A percentile compares a stretch with the other conserved stretches of the same genome.
Evolutionary conservation across 1,140 invertebrate genomes (phyloP).

Genomic region (Drosophila littoralis): DNA sequence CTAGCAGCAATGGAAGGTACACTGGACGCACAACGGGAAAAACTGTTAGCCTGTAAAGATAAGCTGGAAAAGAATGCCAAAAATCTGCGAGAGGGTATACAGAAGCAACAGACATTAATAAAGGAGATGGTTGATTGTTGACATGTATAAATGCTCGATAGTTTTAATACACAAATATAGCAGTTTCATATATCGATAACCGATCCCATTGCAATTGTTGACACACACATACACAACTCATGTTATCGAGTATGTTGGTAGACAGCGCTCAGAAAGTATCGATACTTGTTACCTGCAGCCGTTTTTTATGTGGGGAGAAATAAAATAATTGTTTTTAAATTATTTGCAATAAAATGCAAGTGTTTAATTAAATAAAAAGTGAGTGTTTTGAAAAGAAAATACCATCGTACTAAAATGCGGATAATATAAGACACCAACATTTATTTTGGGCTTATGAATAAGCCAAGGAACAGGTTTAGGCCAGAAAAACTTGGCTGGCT

Average conservation of each 20-base stretch:
- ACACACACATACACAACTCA: slow-evolving; percentile 7
- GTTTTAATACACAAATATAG: background rate
- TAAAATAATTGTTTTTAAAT: slow-evolving; percentile 53
- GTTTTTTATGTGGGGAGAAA: slow-evolving; percentile 50
- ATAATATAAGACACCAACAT: slow-evolving; percentile 9
- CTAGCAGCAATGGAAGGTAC: slow-evolving; percentile 36
- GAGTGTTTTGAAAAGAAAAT: slow-evolving; percentile 23
- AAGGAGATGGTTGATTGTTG: slow-evolving; percentile 46
- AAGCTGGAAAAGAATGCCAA: slow-evolving; percentile 56
- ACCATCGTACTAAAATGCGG: slow-evolving; percentile 19
- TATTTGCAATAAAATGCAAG: slow-evolving; percentile 55
- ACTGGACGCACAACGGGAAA: slow-evolving; percentile 46
- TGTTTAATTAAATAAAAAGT: slow-evolving; percentile 59
- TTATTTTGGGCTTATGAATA: slow-evolving; percentile 58
- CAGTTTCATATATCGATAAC: slow-evolving; percentile 13
- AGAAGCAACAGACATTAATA: slow-evolving; percentile 55
- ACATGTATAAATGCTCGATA: background rate
- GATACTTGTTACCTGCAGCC: slow-evolving; percentile 50
- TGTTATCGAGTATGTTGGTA: slow-evolving; percentile 29
- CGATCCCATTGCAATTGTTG: slow-evolving; percentile 3
- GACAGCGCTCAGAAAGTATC: slow-evolving; percentile 42
- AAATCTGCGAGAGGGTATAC: slow-evolving; percentile 45
- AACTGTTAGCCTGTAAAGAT: slow-evolving; percentile 44
- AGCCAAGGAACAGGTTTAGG: slow-evolving; percentile 76
- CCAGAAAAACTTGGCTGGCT: slow-evolving; percentile 77